Conservation (phyloP, 2,888 invertebrate genomes). For the Drosophila acutilabella region DNA sequence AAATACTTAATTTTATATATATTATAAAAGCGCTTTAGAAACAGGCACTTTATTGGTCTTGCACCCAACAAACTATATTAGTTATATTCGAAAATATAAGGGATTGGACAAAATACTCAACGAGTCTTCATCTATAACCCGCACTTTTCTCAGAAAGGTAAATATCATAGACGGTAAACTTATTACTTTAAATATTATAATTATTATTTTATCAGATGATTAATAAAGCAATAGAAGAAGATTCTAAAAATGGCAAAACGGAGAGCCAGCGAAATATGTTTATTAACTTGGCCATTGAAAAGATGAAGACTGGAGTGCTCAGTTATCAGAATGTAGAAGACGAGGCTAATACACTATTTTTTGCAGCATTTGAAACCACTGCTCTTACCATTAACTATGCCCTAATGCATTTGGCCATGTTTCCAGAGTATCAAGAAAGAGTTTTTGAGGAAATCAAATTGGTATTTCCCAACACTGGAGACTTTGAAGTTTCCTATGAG, state of each 20-base stretch:
- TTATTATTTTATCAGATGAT: background rate
- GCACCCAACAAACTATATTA: background rate
- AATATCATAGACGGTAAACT: background rate
- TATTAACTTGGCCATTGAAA: constrained; percentile 62
- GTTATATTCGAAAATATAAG: background rate
- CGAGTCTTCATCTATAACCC: background rate
- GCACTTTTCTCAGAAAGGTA: background rate
- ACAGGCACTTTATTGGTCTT: background rate
- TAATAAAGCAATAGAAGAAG: background rate
- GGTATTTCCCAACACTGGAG: constrained; percentile 57
- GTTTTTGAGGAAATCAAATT: constrained; percentile 69
- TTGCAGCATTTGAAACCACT: constrained; percentile 80
- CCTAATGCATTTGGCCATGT: constrained; percentile 74
- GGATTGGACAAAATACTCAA: background rate
- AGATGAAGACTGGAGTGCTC: constrained; percentile 60
- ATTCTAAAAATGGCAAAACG: background rate
- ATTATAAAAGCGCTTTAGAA: background rate
- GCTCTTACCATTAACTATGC: constrained; percentile 61
- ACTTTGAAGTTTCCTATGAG: constrained; percentile 66
- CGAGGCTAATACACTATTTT: constrained; percentile 71
- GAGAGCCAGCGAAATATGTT: constrained; percentile 25
- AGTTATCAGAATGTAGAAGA: constrained; percentile 66
- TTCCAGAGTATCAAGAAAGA: constrained; percentile 72
- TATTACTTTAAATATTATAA: too few relatives aligned
- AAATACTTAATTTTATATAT: too few relatives aligned